phyloP scores from a whole-genome alignment of 2,113 vertebrate genomes.

The Elgaria multicarinata region DNA sequence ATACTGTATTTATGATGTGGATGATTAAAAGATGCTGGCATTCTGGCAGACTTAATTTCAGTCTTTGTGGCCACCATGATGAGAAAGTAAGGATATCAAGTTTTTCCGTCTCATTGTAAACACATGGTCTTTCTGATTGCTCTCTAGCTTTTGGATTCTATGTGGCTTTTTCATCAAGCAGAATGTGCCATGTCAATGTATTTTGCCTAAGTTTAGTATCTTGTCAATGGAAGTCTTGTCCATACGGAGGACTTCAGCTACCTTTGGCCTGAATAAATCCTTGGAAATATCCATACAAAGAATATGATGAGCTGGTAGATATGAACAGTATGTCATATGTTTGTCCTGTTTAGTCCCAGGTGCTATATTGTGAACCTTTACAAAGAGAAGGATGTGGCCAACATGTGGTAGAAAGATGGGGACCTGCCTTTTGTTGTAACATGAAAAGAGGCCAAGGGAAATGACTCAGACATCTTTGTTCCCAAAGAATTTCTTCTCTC shows the following conservation, averaged over 20 bases:
- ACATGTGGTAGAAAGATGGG: neutral
- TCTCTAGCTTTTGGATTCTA: slow-evolving; percentile 19
- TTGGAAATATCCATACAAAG: neutral
- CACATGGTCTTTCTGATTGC: slow-evolving; percentile 16
- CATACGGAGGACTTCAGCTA: neutral
- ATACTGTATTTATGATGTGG: neutral
- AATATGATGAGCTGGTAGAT: neutral
- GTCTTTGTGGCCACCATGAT: slow-evolving; percentile 35
- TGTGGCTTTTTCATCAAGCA: slow-evolving; percentile 25
- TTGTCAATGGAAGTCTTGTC: neutral
- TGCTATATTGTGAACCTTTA: neutral
- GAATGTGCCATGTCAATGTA: neutral
- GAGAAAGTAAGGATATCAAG: slow-evolving; percentile 18
- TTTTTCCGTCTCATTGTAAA: slow-evolving; percentile 41
- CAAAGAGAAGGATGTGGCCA: neutral
- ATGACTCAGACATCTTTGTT: neutral
- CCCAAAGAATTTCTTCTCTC: neutral
- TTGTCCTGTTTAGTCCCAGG: neutral
- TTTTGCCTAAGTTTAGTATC: neutral
- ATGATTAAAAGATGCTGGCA: slow-evolving; percentile 32
- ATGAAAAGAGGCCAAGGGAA: neutral
- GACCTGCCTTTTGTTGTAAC: neutral
- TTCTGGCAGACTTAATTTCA: slow-evolving; percentile 2
- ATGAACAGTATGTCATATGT: neutral
- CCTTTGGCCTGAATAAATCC: neutral